Percentiles rank a stretch among this genome's conserved stretches.
Conservation (phyloP, 2,797 vertebrate species). For the Lerista edwardsae region DNA sequence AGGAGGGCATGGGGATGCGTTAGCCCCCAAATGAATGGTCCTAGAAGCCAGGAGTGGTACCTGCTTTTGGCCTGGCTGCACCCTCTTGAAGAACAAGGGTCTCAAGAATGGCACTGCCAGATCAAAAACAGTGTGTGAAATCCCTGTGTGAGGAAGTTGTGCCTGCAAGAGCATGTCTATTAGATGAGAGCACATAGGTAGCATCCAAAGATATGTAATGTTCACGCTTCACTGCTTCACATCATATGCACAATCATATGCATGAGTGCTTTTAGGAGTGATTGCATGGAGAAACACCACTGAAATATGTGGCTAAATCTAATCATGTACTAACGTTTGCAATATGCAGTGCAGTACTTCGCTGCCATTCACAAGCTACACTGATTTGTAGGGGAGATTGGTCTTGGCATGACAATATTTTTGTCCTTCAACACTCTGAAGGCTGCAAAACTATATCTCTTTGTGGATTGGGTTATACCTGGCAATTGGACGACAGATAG, state of each 20-base stretch:
- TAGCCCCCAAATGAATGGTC: not conserved
- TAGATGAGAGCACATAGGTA: not conserved
- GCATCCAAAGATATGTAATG: not conserved
- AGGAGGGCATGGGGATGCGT: not conserved
- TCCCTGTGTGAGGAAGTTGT: too few species aligned
- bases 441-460: not conserved
- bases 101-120: not conserved
- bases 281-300: not conserved
- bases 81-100: not conserved
- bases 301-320: not conserved
- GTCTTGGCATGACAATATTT: not conserved
- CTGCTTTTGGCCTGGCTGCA: not conserved
- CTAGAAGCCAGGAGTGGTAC: not conserved
- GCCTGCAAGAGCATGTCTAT: too few species aligned
- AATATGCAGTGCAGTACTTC: not conserved
- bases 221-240: not conserved
- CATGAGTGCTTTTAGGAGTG: not conserved
- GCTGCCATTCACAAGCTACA: not conserved
- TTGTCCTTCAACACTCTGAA: not conserved
- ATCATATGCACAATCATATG: not conserved
- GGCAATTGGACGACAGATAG: not conserved
- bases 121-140: not conserved
- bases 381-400: not conserved
- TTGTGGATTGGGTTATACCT: not conserved
- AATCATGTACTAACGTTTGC: slow-evolving; percentile 2